Conservation (phyloP, 2,113 vertebrate genomes). For the Phaethornis superciliosus region DNA sequence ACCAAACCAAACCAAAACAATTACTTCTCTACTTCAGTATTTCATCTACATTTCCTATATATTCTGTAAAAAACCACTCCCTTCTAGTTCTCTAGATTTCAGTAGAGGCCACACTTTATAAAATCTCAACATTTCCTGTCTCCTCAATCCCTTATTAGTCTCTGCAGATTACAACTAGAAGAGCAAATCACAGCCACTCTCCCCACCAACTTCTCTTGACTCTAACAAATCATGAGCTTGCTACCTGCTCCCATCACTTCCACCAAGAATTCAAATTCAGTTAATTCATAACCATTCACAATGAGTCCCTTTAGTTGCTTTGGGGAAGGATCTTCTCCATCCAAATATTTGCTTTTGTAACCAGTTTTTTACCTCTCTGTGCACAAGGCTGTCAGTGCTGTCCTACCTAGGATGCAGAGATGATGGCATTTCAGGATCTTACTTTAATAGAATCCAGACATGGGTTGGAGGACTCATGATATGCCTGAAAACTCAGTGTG, state of each 20-base stretch:
- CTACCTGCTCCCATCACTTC: background rate
- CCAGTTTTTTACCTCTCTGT: background rate
- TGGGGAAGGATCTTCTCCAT: background rate
- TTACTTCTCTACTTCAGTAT: background rate
- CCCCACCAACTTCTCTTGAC: background rate
- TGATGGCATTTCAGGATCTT: background rate
- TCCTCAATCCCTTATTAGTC: background rate
- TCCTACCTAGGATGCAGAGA: background rate
- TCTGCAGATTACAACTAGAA: background rate
- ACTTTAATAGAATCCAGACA: background rate
- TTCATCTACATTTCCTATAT: background rate
- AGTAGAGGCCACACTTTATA: background rate
- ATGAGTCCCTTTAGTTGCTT: background rate
- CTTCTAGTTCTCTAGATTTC: background rate
- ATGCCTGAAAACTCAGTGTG: background rate
- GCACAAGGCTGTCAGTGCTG: background rate
- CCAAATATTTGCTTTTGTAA: background rate
- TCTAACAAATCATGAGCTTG: background rate
- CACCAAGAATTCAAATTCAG: background rate
- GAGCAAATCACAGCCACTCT: background rate
- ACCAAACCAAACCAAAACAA: background rate
- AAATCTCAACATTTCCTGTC: background rate
- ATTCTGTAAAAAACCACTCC: background rate
- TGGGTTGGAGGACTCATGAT: fast-evolving
- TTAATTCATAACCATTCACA: background rate